Base-by-base conservation (phyloP, 2,888 invertebrate species). In the Chironomus riparius region DNA sequence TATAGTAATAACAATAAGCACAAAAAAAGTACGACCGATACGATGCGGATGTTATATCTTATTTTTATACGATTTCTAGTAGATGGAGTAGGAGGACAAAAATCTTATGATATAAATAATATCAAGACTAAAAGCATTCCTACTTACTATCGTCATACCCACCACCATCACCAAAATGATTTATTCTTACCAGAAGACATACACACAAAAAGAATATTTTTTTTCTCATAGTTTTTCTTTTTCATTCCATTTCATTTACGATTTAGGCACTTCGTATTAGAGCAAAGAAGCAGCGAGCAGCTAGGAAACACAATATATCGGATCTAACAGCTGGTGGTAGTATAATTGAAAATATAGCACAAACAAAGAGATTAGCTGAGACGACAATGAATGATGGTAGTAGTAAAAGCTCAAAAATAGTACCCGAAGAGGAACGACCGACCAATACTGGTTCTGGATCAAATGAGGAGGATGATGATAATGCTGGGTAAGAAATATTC, bases 391-490 rank as follows among this genome's bases (percentile, higher is more conserved):
- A 38, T 38, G 84, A 83, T 77, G 83, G 81, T 78, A 78, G 82
- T 78, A 77, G 77, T 12, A 78, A 77, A 71, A 87, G 88, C 76
- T 82, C 83, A 47, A 84, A 86, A 77, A 87, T 88, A 69, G 83
- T 88, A 78, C 86, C 89, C 18, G 89, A 91, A 79, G 91, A 92
- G 77, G 94, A 94, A 82, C 88, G 91, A 81, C 92, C 93, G 72
- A 95, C 95, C 18, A 95, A 95, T 82, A 95, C 95, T 7, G 95
- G 94, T 12, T 94, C 93, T 4, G 94, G 93, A 7, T 94, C 94
- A 81, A 94, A 94, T 81, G 94, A 94, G 80, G 93, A 94, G 78
- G 93, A 93, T 78, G 92, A 92, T 78, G 89, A 89, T 78, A 88
- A 86, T 76, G 88, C 87, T 38, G 81, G 86, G 48, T 87, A 85